Percentiles rank a stretch among this genome's conserved stretches.
Conservation (phyloP, 2,797 vertebrate species). For the Falco concolor region DNA sequence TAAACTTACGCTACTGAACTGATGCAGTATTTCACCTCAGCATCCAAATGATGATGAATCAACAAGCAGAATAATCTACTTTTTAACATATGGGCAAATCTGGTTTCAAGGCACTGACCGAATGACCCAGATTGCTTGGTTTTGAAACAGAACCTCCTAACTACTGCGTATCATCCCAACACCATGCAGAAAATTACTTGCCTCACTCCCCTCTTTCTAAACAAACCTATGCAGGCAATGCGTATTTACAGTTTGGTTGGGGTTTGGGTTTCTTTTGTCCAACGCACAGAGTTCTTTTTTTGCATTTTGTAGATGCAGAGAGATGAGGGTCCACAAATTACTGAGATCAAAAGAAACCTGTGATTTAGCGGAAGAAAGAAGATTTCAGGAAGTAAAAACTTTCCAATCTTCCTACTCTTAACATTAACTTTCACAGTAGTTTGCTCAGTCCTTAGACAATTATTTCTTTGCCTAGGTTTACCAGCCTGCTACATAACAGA, state of each 20-base stretch:
- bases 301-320: neutral
- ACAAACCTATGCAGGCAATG: rapidly evolving
- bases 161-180: neutral
- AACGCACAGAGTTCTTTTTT: neutral
- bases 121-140: neutral
- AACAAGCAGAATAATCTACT: neutral
- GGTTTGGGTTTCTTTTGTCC: neutral
- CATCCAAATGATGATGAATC: neutral
- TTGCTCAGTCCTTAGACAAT: neutral
- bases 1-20: neutral
- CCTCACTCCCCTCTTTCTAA: neutral
- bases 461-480: neutral
- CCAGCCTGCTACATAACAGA: neutral
- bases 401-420: neutral
- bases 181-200: neutral
- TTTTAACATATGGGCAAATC: neutral
- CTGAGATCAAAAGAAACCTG: neutral
- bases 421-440: neutral
- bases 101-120: neutral
- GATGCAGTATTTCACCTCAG: neutral
- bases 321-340: neutral
- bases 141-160: neutral
- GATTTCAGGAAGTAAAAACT: neutral
- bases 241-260: neutral
- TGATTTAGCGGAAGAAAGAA: neutral